phyloP scores from a whole-genome alignment of 2,113 vertebrate genomes.

The Saguinus midas region DNA sequence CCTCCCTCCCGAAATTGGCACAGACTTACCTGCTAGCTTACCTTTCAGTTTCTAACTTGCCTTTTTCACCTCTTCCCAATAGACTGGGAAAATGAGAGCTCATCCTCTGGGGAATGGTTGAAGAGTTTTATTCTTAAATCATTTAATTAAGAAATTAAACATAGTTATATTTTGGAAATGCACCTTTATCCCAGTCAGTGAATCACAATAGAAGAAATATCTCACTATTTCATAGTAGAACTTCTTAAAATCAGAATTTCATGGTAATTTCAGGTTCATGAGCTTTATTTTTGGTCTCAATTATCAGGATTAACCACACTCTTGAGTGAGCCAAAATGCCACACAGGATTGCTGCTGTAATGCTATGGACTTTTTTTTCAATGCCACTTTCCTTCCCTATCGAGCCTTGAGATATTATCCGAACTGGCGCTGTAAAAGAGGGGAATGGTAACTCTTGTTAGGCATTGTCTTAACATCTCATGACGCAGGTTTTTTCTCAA shows the following conservation, averaged over 20 bases:
- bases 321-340: neutral
- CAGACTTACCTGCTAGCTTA: conserved; percentile 82
- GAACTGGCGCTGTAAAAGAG: neutral
- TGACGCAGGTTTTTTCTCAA: conserved; percentile 34
- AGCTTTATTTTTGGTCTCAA: neutral
- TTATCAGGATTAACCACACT: neutral
- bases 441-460: neutral
- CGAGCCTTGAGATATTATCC: neutral
- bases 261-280: neutral
- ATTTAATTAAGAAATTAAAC: conserved; percentile 24
- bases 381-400: neutral
- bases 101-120: conserved; percentile 48
- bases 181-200: neutral
- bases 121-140: conserved; percentile 21
- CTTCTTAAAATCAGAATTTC: neutral
- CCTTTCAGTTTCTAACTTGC: conserved; percentile 74
- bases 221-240: neutral
- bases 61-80: conserved; percentile 75
- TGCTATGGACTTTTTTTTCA: neutral
- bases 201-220: neutral
- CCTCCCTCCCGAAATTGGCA: conserved; percentile 80
- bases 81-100: conserved; percentile 72
- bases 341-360: neutral
- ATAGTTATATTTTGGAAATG: conserved; percentile 30
- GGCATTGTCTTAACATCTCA: conserved; percentile 12